Base-by-base conservation (phyloP, 2,797 vertebrate genomes). In the Melanogrammus aeglefinus region DNA sequence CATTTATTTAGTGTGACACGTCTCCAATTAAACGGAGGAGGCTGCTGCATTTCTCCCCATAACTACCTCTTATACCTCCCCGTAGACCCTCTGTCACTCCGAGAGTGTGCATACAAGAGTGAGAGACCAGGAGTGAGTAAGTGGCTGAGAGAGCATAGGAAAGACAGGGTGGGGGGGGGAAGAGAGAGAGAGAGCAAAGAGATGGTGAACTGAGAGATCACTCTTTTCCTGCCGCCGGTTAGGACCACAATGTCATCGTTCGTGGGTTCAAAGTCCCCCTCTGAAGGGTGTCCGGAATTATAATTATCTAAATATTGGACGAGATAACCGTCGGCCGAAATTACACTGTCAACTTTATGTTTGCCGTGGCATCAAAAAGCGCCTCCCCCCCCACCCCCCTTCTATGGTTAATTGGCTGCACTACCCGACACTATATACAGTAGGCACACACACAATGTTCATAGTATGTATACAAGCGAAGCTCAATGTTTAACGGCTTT, bases 1-100 rank as follows among this genome's bases (percentile, higher is more conserved):
- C 93, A 95, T 95, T 95, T 94, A 94, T 95, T 95, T 94, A 95
- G 93, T 93, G 93, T 95, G 94, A 95, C 94, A 94, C 93, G 93
- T 94, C 94, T 95, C 93, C 94, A 95, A 94, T 95, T 95, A 95
- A 94, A 94, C 93, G 93, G 91, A 91, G 93, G 93, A 93, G 93
- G 93, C 92, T 92, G 92, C 91, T 94, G 93, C 93, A 94, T 94
- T 92, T 88, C 93, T 44, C 93, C 92, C 93, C 92, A 93, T 94
- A 94, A 94, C 93, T 93, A 94, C 93, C 93, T 93, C 93, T 94
- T 94, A 94, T 94, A 93, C 92, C 93, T 93, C 93, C 94, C 91
- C 87, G 90, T 90, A 94, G 93, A 92, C 93, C 91, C 93, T 92
- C 93, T 93, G 93, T 94, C 94, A 94, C 91, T 90, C 90, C 82